Conservation (phyloP, 92 coral and sea anemone species). For the Porites divaricata region DNA sequence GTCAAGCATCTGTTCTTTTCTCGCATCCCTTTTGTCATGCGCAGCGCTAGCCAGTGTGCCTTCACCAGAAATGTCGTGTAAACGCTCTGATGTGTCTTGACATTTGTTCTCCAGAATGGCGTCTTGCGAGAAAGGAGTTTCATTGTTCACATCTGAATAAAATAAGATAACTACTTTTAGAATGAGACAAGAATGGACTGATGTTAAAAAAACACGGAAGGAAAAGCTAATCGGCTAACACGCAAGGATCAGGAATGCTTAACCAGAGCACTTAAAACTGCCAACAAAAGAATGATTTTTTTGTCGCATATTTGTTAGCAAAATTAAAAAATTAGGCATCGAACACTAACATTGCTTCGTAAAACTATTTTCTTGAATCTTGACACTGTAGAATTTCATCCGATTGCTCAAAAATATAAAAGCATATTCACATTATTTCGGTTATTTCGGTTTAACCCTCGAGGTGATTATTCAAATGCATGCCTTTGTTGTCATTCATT, state of each 20-base stretch:
- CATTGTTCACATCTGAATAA: neutral
- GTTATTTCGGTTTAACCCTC: neutral
- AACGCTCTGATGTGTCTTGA: slow-evolving; percentile 16
- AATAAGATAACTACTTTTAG: neutral
- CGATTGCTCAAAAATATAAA: neutral
- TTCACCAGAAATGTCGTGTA: slow-evolving; percentile 13
- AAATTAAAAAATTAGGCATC: neutral
- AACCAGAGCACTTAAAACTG: neutral
- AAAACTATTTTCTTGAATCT: neutral
- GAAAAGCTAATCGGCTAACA: neutral
- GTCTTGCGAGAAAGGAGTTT: neutral
- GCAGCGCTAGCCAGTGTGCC: neutral
- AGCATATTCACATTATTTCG: neutral
- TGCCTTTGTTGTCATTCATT: neutral
- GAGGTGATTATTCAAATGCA: neutral
- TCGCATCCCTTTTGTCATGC: neutral
- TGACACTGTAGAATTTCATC: neutral
- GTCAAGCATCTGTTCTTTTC: slow-evolving; percentile 1
- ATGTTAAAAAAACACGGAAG: neutral
- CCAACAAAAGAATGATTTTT: neutral
- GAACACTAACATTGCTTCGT: neutral
- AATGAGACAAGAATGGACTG: neutral
- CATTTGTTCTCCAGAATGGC: slow-evolving; percentile 9
- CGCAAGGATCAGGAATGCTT: neutral
- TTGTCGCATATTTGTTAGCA: neutral